These are phyloP conservation scores for Thalpophila matura DNA, from an alignment of 2,888 invertebrate genomes.

Conservation along the genomic window DNA sequence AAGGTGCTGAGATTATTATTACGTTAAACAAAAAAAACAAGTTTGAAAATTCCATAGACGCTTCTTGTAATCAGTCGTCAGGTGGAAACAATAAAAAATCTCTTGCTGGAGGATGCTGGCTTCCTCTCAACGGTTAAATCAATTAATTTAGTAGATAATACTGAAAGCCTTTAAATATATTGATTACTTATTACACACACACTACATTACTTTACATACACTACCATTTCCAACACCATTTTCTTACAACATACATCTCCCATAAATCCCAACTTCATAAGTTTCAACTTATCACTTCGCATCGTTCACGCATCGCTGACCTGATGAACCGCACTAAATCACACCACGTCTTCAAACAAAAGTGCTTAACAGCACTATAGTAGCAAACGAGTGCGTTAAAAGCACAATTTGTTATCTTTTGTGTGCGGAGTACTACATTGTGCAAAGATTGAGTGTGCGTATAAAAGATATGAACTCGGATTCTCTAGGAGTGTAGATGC, in stretches of 20 bases:
- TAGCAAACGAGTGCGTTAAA: conserved; percentile 63
- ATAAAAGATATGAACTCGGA: conserved; percentile 52
- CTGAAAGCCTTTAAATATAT: too few relatives aligned
- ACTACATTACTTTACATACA: background rate
- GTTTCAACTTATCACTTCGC: conserved; percentile 37
- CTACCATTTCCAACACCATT: background rate
- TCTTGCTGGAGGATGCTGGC: too few relatives aligned
- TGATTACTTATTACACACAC: too few relatives aligned
- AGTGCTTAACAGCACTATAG: conserved; percentile 46
- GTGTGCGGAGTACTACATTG: conserved; percentile 54
- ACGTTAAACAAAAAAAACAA: too few relatives aligned
- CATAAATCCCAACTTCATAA: too few relatives aligned
- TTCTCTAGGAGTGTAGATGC: conserved; percentile 10
- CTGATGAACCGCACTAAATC: conserved; percentile 59
- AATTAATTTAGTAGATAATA: too few relatives aligned
- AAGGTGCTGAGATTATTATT: too few relatives aligned
- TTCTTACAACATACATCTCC: background rate
- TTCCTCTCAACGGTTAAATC: too few relatives aligned
- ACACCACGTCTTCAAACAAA: conserved; percentile 56
- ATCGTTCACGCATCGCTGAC: conserved; percentile 56
- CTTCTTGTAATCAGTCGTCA: too few relatives aligned
- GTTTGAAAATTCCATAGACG: too few relatives aligned
- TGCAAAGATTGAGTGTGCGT: conserved; percentile 51
- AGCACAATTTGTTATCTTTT: conserved; percentile 68
- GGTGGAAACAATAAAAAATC: too few relatives aligned